Evolutionary conservation across 1,140 invertebrate genomes (phyloP).

Genomic region (Trichonephila inaurata): DNA sequence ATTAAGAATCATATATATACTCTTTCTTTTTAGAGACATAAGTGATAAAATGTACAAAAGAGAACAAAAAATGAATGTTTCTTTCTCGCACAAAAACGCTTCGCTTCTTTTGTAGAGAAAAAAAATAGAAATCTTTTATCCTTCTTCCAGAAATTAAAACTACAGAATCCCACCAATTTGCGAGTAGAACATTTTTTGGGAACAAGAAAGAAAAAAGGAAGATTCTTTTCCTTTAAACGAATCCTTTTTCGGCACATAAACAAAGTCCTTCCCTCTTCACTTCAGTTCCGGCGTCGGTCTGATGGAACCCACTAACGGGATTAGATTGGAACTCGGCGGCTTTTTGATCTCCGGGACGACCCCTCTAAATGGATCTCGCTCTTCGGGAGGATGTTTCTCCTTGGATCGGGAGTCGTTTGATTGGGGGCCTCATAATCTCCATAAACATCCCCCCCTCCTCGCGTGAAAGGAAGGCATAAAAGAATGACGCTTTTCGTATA

Average conservation of each 20-base stretch:
- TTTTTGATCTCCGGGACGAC: constrained; percentile 17
- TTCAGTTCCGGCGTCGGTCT: not conserved
- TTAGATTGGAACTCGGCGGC: constrained; percentile 1
- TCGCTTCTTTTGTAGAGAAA: too few relatives aligned
- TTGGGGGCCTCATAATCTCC: not conserved
- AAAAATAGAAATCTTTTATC: too few relatives aligned
- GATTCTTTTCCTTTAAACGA: not conserved
- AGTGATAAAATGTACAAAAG: too few relatives aligned
- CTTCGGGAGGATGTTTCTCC: not conserved
- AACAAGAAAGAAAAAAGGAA: not conserved
- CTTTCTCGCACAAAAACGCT: too few relatives aligned
- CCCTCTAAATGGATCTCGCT: constrained; percentile 6
- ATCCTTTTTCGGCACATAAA: not conserved
- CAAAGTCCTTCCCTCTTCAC: not conserved
- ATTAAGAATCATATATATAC: too few relatives aligned
- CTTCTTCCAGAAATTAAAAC: too few relatives aligned
- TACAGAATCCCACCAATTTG: too few relatives aligned
- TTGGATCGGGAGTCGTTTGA: not conserved
- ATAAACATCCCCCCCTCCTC: not conserved
- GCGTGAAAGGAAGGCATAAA: too few relatives aligned
- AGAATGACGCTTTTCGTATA: too few relatives aligned
- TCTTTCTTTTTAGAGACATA: too few relatives aligned
- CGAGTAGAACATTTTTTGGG: too few relatives aligned
- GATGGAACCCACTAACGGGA: constrained; percentile 33
- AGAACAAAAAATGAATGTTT: too few relatives aligned